Percentiles rank a stretch among this genome's conserved stretches.
These are phyloP conservation scores for Hydropsyche betteni DNA, from an alignment of 2,888 invertebrate species.

Conservation along the genomic window DNA sequence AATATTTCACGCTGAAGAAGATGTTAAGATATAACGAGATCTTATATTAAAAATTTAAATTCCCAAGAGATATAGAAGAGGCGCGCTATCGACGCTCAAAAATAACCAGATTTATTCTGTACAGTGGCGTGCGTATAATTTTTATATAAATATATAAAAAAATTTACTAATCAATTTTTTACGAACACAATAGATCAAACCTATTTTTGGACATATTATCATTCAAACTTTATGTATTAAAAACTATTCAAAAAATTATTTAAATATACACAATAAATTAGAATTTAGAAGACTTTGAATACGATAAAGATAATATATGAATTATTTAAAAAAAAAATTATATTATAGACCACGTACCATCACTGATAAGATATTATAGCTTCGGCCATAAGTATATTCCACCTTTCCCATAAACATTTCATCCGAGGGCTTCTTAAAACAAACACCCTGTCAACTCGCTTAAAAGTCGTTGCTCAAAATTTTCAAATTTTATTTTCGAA, in stretches of 20 bases:
- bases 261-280: too few species aligned
- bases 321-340: too few species aligned
- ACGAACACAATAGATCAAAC: too few species aligned
- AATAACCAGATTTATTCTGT: conserved; percentile 23
- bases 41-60: conserved; percentile 44
- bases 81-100: conserved; percentile 14
- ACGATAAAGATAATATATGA: too few species aligned
- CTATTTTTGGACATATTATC: too few species aligned
- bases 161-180: too few species aligned
- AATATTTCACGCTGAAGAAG: conserved; percentile 39
- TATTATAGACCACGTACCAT: too few species aligned
- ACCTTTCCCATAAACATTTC: conserved; percentile 42
- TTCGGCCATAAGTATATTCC: conserved; percentile 14
- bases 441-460: conserved; percentile 34
- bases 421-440: conserved; percentile 37
- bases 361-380: too few species aligned
- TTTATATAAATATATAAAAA: not conserved
- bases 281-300: too few species aligned
- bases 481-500: conserved; percentile 22
- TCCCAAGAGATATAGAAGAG: conserved; percentile 30
- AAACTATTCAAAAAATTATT: too few species aligned
- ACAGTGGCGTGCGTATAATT: conserved; percentile 15
- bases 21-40: conserved; percentile 34
- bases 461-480: conserved; percentile 17
- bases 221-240: too few species aligned